A percentile compares a stretch with the other conserved stretches of the same genome.
Conservation (phyloP, 2,113 vertebrate genomes). For the Pantherophis guttatus region DNA sequence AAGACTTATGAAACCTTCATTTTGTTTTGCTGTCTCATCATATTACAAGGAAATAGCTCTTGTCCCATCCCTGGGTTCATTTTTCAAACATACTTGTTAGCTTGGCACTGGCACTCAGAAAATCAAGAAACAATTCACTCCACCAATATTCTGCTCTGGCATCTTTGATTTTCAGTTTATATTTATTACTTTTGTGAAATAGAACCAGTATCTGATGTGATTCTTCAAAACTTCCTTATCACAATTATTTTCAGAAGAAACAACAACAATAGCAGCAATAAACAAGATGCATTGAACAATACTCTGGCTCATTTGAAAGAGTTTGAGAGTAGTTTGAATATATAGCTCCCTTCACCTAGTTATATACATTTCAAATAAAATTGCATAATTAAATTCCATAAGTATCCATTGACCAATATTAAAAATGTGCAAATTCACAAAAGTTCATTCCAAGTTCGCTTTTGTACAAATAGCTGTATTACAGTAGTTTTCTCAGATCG, state of each 20-base stretch:
- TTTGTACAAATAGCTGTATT: not conserved
- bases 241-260: slow-evolving; percentile 23
- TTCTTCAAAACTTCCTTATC: slow-evolving; percentile 24
- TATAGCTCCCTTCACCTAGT: slow-evolving; percentile 23
- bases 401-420: slow-evolving; percentile 8
- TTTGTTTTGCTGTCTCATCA: slow-evolving; percentile 18
- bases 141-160: slow-evolving; percentile 17
- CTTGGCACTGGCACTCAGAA: not conserved
- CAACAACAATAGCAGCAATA: slow-evolving; percentile 1
- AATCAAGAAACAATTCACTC: slow-evolving; percentile 19
- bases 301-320: slow-evolving; percentile 57
- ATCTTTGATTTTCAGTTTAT: slow-evolving; percentile 17
- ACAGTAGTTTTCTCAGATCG: not conserved
- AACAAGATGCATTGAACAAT: slow-evolving; percentile 24
- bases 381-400: not conserved
- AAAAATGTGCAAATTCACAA: not conserved
- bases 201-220: slow-evolving; percentile 56
- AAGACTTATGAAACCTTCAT: not conserved
- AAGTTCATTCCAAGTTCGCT: not conserved
- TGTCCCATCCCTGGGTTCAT: not conserved
- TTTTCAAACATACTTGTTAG: not conserved
- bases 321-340: slow-evolving; percentile 29
- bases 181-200: not conserved
- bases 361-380: slow-evolving; percentile 12
- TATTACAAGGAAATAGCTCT: not conserved